These are phyloP conservation scores for Bujurquina vittata DNA, from an alignment of 2,113 vertebrate species.

Conservation along the genomic window DNA sequence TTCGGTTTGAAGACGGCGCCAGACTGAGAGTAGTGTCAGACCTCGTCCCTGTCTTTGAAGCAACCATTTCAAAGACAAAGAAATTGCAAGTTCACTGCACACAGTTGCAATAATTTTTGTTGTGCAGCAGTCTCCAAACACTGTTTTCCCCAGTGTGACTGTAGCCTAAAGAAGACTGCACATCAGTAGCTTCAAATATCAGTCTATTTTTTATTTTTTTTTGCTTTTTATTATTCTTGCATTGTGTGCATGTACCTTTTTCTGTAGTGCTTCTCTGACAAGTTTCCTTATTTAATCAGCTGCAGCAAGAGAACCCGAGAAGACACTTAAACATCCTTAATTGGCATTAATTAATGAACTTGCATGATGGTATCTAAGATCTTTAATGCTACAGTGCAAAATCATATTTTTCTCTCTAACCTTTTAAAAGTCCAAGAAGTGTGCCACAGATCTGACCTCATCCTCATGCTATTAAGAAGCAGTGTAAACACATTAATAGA, in stretches of 20 bases:
- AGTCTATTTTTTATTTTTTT: neutral
- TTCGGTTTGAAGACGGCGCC: neutral
- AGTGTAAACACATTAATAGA: constrained; percentile 56
- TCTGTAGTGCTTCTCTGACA: neutral
- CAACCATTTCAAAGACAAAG: neutral
- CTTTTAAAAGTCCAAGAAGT: constrained; percentile 19
- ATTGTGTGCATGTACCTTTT: neutral
- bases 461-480: constrained; percentile 26
- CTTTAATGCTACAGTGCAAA: neutral
- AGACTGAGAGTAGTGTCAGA: neutral
- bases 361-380: neutral
- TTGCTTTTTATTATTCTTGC: neutral
- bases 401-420: neutral
- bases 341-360: constrained; percentile 24
- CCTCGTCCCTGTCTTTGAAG: neutral
- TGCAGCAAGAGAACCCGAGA: neutral
- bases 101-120: constrained; percentile 1
- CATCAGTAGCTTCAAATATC: neutral
- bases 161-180: neutral
- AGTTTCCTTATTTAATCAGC: neutral
- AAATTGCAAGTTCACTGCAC: neutral
- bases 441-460: constrained; percentile 1
- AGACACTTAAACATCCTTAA: neutral
- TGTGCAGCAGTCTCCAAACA: neutral
- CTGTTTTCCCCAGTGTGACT: neutral